A percentile compares a stretch with the other conserved stretches of the same genome.
phyloP scores from a whole-genome alignment of 2,888 invertebrate genomes.

The Heliconius aoede region DNA sequence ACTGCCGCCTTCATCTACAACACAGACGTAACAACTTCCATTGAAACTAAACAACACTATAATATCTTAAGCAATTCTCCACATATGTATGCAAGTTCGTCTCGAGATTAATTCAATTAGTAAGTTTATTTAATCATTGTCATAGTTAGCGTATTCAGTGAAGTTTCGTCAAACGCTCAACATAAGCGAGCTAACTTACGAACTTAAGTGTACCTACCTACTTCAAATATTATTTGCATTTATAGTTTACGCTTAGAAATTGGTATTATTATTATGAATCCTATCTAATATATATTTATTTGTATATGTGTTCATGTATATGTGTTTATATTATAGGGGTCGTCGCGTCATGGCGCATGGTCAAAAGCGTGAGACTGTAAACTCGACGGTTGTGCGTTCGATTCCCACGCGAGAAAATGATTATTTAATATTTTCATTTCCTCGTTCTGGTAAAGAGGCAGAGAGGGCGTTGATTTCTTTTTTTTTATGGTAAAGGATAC shows the following conservation, averaged over 20 bases:
- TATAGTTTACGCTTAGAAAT: constrained; percentile 2
- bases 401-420: no score
- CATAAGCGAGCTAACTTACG: constrained; percentile 44
- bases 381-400: no score
- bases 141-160: constrained; percentile 22
- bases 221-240: constrained; percentile 48
- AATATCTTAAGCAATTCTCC: constrained; percentile 16
- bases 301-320: no score
- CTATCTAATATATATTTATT: not conserved
- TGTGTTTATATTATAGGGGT: no score
- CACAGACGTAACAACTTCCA: not conserved
- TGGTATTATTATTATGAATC: not conserved
- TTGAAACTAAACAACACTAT: constrained; percentile 8
- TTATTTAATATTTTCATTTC: no score
- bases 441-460: no score
- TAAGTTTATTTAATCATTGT: constrained; percentile 43
- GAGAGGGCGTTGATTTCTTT: no score
- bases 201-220: constrained; percentile 45
- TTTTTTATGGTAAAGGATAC: no score
- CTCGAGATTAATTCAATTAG: constrained; percentile 38
- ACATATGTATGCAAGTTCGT: constrained; percentile 5
- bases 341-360: no score
- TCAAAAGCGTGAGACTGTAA: no score
- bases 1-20: not conserved
- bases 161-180: constrained; percentile 47